A percentile compares a stretch with the other conserved stretches of the same genome.
These are phyloP conservation scores for Ectobius pallidus DNA, from an alignment of 2,888 invertebrate species.

Conservation along the genomic window DNA sequence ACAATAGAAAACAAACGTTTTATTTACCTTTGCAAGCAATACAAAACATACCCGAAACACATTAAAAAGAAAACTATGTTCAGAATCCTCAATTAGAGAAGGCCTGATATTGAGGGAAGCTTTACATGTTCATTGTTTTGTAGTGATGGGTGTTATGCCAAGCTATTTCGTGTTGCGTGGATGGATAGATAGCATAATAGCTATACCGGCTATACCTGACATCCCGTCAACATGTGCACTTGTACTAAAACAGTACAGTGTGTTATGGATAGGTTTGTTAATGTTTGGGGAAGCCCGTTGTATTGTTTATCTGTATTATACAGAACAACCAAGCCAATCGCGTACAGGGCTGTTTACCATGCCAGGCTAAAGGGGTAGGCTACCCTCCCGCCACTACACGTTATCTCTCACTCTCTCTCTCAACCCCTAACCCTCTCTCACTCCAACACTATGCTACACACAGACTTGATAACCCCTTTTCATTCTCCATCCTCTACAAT, in stretches of 20 bases:
- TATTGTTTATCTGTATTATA: constrained; percentile 26
- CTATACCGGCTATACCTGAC: constrained; percentile 16
- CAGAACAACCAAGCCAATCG: constrained; percentile 19
- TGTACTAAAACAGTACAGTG: neutral
- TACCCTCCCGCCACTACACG: neutral
- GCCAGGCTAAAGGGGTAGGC: neutral
- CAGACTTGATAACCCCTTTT: neutral
- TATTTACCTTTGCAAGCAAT: too few relatives aligned
- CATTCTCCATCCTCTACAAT: too few relatives aligned
- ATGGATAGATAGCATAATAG: constrained; percentile 2
- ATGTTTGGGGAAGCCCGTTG: constrained; percentile 21
- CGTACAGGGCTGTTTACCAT: constrained; percentile 14
- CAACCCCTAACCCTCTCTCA: neutral
- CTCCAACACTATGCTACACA: neutral
- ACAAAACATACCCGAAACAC: too few relatives aligned
- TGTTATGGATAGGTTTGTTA: constrained; percentile 24
- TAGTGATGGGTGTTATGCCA: neutral
- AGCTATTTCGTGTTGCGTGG: neutral
- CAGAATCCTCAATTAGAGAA: too few relatives aligned
- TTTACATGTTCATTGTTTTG: neutral
- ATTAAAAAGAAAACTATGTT: too few relatives aligned
- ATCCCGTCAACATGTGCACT: neutral
- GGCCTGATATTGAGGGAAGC: too few relatives aligned
- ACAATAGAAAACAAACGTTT: too few relatives aligned
- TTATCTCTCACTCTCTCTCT: neutral